Evolutionary conservation across 2,113 vertebrate species (phyloP).

Genomic region (Lepisosteus oculatus): DNA sequence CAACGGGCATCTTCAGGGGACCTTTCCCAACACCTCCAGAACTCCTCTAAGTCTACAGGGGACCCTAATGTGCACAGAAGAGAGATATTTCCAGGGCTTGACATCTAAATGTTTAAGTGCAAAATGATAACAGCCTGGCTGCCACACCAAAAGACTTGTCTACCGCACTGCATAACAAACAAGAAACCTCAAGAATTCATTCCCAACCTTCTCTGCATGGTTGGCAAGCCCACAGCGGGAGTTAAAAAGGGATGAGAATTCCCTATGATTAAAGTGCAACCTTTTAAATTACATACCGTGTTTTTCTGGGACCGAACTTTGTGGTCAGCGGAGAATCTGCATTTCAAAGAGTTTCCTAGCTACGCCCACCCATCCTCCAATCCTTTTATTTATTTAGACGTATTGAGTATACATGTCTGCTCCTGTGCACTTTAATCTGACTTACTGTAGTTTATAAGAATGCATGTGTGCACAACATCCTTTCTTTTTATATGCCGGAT

Average conservation of each 20-base stretch:
- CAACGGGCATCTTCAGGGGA: not conserved
- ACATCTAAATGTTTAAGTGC: not conserved
- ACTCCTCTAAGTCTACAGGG: too few relatives aligned
- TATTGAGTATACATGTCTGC: not conserved
- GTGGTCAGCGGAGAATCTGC: not conserved
- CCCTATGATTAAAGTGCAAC: slow-evolving; percentile 13
- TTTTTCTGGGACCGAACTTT: slow-evolving; percentile 5
- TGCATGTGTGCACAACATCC: not conserved
- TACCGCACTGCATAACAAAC: slow-evolving; percentile 10
- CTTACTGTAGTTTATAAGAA: too few relatives aligned
- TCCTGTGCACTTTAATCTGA: too few relatives aligned
- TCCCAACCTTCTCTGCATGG: not conserved
- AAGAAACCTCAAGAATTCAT: slow-evolving; percentile 10
- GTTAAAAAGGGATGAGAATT: slow-evolving; percentile 6
- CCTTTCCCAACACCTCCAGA: too few relatives aligned
- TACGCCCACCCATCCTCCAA: not conserved
- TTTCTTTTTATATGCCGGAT: too few relatives aligned
- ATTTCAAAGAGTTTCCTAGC: slow-evolving; percentile 3
- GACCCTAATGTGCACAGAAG: not conserved
- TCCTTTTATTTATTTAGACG: not conserved
- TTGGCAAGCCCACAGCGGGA: not conserved
- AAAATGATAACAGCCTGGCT: slow-evolving; percentile 13
- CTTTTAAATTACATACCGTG: slow-evolving; percentile 5
- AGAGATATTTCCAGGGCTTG: not conserved
- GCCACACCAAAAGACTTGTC: slow-evolving; percentile 5